Conservation (phyloP, 2,113 vertebrate species). For the Callionymus lyra region DNA sequence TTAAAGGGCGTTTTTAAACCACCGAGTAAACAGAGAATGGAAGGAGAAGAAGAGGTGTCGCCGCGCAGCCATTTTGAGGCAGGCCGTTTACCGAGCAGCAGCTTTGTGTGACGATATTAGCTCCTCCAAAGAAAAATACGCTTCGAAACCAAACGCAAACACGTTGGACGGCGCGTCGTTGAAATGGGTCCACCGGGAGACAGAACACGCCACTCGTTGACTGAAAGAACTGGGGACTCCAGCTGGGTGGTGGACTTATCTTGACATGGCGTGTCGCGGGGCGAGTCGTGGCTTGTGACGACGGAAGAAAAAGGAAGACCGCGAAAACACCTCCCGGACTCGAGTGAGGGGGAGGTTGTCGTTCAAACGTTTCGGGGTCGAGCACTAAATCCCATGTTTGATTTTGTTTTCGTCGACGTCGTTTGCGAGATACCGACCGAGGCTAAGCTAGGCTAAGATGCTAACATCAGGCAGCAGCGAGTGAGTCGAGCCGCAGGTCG, state of each 20-base stretch:
- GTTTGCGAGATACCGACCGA: slow-evolving; percentile 11
- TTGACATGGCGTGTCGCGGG: slow-evolving; percentile 93
- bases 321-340: slow-evolving; percentile 40
- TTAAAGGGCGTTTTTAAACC: no score
- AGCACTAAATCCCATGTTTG: slow-evolving; percentile 3
- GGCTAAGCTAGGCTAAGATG: slow-evolving; percentile 38
- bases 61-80: slow-evolving; percentile 69
- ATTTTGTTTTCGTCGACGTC: slow-evolving; percentile 11
- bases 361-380: neutral
- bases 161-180: slow-evolving; percentile 59
- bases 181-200: slow-evolving; percentile 78
- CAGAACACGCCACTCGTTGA: slow-evolving; percentile 73
- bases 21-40: no score
- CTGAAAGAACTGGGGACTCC: slow-evolving; percentile 81
- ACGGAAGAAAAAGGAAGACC: slow-evolving; percentile 62
- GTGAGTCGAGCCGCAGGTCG: slow-evolving; percentile 5
- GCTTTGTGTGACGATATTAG: slow-evolving; percentile 29
- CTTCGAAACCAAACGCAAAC: slow-evolving; percentile 43
- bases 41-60: no score
- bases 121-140: slow-evolving; percentile 16
- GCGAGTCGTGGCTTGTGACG: slow-evolving; percentile 69
- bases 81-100: slow-evolving; percentile 43
- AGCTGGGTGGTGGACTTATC: slow-evolving; percentile 89
- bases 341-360: slow-evolving; percentile 1
- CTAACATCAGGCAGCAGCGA: slow-evolving; percentile 32